These are phyloP conservation scores for Sycophila sp. DNA, from an alignment of 1,140 invertebrate species.

Conservation along the genomic window DNA sequence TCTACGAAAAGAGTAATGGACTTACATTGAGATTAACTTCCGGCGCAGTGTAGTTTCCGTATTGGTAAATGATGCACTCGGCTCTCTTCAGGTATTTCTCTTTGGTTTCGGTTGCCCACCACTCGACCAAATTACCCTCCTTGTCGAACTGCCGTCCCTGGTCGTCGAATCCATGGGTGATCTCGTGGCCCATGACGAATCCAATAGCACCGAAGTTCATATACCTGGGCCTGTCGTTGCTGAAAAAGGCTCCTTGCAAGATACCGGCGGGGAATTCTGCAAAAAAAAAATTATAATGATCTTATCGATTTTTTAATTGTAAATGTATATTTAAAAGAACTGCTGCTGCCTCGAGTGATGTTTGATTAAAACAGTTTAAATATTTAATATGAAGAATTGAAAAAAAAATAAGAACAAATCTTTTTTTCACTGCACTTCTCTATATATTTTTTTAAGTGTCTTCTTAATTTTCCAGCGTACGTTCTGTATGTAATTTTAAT, in stretches of 20 bases:
- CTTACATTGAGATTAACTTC: constrained; percentile 77
- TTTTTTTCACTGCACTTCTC: too few species aligned
- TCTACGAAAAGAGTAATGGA: too few species aligned
- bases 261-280: constrained; percentile 90
- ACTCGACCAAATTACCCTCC: constrained; percentile 85
- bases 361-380: too few species aligned
- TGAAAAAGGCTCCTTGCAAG: constrained; percentile 89
- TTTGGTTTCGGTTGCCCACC: constrained; percentile 84
- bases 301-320: too few species aligned
- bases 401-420: too few species aligned
- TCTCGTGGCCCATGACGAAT: constrained; percentile 93
- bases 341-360: too few species aligned
- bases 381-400: too few species aligned
- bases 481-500: neutral
- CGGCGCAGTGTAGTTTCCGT: constrained; percentile 81
- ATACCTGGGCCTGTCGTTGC: constrained; percentile 83
- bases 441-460: too few species aligned
- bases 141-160: constrained; percentile 91
- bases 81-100: constrained; percentile 80
- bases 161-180: constrained; percentile 94
- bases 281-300: constrained; percentile 27
- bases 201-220: constrained; percentile 94
- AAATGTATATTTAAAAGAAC: too few species aligned
- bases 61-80: constrained; percentile 89
- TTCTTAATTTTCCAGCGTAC: too few species aligned